A percentile compares a stretch with the other conserved stretches of the same genome.
Evolutionary conservation across 1,140 invertebrate species (phyloP).

Genomic region (Drosophila bocki): DNA sequence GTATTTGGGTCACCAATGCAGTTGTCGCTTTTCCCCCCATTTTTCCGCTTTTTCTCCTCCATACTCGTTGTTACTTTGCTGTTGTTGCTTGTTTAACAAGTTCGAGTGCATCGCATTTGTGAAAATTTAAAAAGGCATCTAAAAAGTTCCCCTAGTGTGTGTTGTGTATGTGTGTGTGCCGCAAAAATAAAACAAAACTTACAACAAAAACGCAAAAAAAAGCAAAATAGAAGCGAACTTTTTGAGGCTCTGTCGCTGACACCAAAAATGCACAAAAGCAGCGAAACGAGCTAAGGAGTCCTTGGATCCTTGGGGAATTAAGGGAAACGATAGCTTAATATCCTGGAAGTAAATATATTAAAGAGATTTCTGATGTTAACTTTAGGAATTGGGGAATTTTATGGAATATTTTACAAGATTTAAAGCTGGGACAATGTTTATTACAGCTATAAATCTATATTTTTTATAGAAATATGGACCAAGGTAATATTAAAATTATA

Average conservation of each 20-base stretch:
- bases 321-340: conserved; percentile 13
- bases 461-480: neutral
- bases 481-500: neutral
- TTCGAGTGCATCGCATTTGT: conserved; percentile 79
- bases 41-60: neutral
- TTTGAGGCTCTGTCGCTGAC: conserved; percentile 73
- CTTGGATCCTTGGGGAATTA: neutral
- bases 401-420: fast-evolving
- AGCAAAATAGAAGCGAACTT: conserved; percentile 55
- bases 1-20: conserved; percentile 74
- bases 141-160: conserved; percentile 40
- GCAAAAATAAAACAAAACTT: conserved; percentile 35
- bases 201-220: conserved; percentile 26
- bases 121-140: conserved; percentile 77
- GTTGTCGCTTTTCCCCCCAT: conserved; percentile 24
- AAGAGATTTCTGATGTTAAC: neutral
- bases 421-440: neutral
- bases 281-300: conserved; percentile 33
- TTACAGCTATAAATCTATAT: neutral
- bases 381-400: neutral
- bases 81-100: conserved; percentile 75
- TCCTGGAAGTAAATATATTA: conserved; percentile 7
- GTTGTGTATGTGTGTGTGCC: conserved; percentile 21
- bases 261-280: conserved; percentile 72
- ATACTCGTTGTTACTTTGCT: conserved; percentile 24